These are phyloP conservation scores for Eutolmus rufibarbis DNA, from an alignment of 2,888 invertebrate genomes.

Conservation along the genomic window DNA sequence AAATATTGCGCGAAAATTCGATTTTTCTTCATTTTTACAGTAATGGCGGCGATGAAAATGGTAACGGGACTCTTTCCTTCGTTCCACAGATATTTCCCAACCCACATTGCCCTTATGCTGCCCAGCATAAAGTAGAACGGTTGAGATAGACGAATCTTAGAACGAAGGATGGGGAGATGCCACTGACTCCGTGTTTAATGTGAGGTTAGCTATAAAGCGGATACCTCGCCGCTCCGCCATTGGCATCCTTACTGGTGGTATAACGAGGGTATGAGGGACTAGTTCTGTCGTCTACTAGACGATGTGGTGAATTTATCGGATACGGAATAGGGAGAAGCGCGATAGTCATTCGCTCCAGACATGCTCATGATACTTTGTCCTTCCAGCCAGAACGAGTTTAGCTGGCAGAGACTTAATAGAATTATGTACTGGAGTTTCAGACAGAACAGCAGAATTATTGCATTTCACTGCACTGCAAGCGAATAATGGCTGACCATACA, in stretches of 20 bases:
- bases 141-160: not conserved
- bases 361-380: not conserved
- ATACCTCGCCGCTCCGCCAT: not conserved
- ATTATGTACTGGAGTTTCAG: not conserved
- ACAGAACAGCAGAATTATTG: not conserved
- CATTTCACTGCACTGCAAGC: not conserved
- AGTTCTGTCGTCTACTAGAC: not conserved
- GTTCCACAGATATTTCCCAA: not conserved
- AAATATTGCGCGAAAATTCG: constrained; percentile 20
- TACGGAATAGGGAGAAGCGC: not conserved
- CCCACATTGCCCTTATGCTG: not conserved
- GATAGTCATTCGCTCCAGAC: not conserved
- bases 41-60: not conserved
- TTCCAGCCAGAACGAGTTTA: not conserved
- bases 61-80: not conserved
- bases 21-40: constrained; percentile 27
- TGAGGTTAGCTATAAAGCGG: not conserved
- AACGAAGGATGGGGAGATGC: not conserved
- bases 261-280: not conserved
- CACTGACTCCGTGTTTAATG: not conserved
- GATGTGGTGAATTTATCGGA: not conserved
- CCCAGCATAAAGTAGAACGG: not conserved
- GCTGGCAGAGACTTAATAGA: not conserved
- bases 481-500: not conserved
- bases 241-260: not conserved